Percentiles rank a stretch among this genome's conserved stretches.
Conservation (phyloP, 1,140 invertebrate genomes). For the Pogonomyrmex californicus region DNA sequence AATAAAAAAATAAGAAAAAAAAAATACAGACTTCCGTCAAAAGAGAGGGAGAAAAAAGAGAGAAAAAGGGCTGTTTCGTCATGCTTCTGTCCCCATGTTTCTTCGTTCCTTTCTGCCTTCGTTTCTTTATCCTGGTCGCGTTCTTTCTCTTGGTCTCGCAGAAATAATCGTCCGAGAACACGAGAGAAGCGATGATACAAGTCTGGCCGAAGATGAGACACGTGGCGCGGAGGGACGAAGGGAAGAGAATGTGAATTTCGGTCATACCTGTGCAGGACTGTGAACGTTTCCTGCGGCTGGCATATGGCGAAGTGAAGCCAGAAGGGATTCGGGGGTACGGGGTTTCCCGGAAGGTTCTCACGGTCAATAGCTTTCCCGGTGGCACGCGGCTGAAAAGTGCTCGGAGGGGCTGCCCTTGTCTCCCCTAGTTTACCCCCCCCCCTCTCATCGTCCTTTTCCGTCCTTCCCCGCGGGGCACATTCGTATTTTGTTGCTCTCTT, state of each 20-base stretch:
- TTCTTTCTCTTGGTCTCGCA: background rate
- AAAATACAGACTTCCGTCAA: background rate
- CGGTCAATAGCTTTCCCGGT: conserved; percentile 85
- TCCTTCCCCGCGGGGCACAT: conserved; percentile 14
- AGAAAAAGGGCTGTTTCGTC: background rate
- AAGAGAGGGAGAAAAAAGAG: background rate
- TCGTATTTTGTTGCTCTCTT: background rate
- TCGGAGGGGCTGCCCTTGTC: conserved; percentile 61
- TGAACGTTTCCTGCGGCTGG: conserved; percentile 80
- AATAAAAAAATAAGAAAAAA: background rate
- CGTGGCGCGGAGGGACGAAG: background rate
- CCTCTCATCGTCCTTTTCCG: background rate
- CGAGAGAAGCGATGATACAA: conserved; percentile 20
- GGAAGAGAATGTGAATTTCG: conserved; percentile 74
- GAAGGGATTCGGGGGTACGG: conserved; percentile 32
- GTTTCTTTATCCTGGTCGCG: background rate
- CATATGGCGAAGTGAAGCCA: conserved; percentile 83
- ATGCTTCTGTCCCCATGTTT: background rate
- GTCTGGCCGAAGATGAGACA: background rate
- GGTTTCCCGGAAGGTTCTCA: conserved; percentile 86
- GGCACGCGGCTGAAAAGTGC: conserved; percentile 65
- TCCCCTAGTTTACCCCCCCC: background rate
- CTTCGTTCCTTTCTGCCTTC: background rate
- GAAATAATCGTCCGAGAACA: conserved; percentile 59
- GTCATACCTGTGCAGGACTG: conserved; percentile 74